phyloP scores from a whole-genome alignment of 2,113 vertebrate genomes.

The Zapornia atra region DNA sequence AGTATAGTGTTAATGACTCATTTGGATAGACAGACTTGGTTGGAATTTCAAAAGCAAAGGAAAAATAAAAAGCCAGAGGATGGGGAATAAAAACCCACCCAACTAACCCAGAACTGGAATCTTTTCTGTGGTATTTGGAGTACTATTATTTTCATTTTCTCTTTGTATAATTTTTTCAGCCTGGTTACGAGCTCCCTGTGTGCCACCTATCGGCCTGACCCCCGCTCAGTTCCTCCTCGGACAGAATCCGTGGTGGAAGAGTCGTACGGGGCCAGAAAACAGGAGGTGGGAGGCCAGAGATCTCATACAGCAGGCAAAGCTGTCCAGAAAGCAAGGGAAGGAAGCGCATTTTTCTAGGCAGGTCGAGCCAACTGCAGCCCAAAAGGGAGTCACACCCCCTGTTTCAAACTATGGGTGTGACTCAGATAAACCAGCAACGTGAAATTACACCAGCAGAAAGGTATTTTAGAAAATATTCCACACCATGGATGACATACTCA shows the following conservation, averaged over 20 bases:
- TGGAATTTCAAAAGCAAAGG: not conserved
- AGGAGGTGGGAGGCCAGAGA: not conserved
- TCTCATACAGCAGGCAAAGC: accelerated
- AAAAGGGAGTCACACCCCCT: not conserved
- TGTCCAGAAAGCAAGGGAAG: constrained; percentile 12
- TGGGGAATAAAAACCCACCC: not conserved
- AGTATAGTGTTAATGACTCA: not conserved
- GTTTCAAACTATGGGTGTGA: not conserved
- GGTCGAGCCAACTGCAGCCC: not conserved
- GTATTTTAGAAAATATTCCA: constrained; percentile 48
- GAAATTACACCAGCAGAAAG: constrained; percentile 56
- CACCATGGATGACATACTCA: constrained; percentile 26
- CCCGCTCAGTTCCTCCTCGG: not conserved
- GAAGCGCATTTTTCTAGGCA: not conserved
- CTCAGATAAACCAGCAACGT: constrained; percentile 2
- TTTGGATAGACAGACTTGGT: not conserved
- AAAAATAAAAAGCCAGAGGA: not conserved
- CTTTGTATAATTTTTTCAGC: not conserved
- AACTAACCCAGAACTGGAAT: not conserved
- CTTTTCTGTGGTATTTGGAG: not conserved
- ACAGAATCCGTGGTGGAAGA: not conserved
- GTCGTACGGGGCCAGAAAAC: not conserved
- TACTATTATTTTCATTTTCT: constrained; percentile 14
- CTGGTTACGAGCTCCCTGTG: constrained; percentile 21
- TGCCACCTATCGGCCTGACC: constrained; percentile 42